These are phyloP conservation scores for Neoarius graeffei DNA, from an alignment of 2,113 vertebrate species.

Conservation along the genomic window DNA sequence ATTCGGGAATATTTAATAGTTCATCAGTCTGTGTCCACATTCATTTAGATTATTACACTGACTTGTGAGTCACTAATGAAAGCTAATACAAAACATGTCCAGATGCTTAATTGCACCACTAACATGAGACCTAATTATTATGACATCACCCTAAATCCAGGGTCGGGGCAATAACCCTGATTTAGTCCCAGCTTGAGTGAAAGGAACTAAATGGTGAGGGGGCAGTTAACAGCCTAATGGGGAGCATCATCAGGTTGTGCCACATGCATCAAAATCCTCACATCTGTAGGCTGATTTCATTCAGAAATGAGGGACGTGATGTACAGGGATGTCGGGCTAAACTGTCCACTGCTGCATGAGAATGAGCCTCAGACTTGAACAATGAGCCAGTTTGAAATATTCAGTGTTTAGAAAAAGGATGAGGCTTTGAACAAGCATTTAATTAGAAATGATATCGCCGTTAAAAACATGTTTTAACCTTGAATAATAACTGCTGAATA, in stretches of 20 bases:
- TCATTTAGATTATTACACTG: slow-evolving; percentile 24
- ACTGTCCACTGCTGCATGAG: slow-evolving; percentile 20
- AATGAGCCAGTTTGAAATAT: slow-evolving; percentile 41
- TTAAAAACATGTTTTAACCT: not conserved
- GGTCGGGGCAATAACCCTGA: slow-evolving; percentile 17
- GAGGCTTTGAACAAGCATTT: not conserved
- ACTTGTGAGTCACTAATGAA: slow-evolving; percentile 18
- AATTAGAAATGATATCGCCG: not conserved
- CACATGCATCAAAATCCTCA: not conserved
- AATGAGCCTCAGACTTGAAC: slow-evolving; percentile 17
- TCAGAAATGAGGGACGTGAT: slow-evolving; percentile 38
- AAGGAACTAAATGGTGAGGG: slow-evolving; percentile 33
- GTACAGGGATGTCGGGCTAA: slow-evolving; percentile 4
- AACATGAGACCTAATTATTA: slow-evolving; percentile 40
- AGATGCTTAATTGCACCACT: slow-evolving; percentile 41
- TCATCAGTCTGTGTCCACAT: slow-evolving; percentile 7
- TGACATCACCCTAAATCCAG: slow-evolving; percentile 8
- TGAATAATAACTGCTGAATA: not conserved
- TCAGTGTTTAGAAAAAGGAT: not conserved
- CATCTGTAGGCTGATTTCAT: slow-evolving; percentile 28
- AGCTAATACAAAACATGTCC: slow-evolving; percentile 33
- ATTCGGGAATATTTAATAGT: not conserved
- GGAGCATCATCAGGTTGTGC: slow-evolving; percentile 8
- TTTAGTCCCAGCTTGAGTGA: slow-evolving; percentile 31
- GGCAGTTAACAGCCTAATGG: slow-evolving; percentile 39